Percentiles rank a stretch among this genome's conserved stretches.
Evolutionary conservation across 37 sponge, comb jelly and placozoan species (phyloP).

Genomic region (Aplysina aerophoba): DNA sequence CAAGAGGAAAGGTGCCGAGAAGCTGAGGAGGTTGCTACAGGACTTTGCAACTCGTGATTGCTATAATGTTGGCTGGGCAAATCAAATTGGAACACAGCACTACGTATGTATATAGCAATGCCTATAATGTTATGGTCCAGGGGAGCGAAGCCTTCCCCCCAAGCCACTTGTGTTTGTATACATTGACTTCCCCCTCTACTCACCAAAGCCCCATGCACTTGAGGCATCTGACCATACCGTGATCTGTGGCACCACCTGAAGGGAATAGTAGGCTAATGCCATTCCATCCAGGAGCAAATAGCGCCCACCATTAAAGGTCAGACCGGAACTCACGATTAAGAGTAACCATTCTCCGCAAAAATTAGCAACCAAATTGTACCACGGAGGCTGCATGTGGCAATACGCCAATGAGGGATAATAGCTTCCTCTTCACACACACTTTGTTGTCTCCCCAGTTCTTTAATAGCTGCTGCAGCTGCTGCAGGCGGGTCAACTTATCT

Average conservation of each 20-base stretch:
- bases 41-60: too few species aligned
- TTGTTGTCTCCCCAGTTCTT: conserved; percentile 18
- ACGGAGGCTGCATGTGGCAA: conserved; percentile 52
- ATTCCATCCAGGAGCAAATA: conserved; percentile 36
- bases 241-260: not conserved
- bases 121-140: too few species aligned
- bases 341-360: conserved; percentile 36
- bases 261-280: conserved; percentile 20
- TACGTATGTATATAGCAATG: too few species aligned
- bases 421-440: conserved; percentile 35
- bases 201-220: conserved; percentile 23
- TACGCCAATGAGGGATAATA: conserved; percentile 46
- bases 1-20: too few species aligned
- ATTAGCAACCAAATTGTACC: conserved; percentile 35
- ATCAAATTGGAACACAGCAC: too few species aligned
- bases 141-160: too few species aligned
- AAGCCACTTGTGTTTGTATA: too few species aligned
- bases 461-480: conserved; percentile 9
- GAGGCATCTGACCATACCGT: conserved; percentile 2
- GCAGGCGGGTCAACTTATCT: too few species aligned
- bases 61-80: too few species aligned
- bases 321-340: conserved; percentile 40
- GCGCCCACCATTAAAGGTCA: conserved; percentile 39
- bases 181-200: not conserved
- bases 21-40: too few species aligned